phyloP scores from a whole-genome alignment of 2,797 vertebrate species.

The Sciurus carolinensis region DNA sequence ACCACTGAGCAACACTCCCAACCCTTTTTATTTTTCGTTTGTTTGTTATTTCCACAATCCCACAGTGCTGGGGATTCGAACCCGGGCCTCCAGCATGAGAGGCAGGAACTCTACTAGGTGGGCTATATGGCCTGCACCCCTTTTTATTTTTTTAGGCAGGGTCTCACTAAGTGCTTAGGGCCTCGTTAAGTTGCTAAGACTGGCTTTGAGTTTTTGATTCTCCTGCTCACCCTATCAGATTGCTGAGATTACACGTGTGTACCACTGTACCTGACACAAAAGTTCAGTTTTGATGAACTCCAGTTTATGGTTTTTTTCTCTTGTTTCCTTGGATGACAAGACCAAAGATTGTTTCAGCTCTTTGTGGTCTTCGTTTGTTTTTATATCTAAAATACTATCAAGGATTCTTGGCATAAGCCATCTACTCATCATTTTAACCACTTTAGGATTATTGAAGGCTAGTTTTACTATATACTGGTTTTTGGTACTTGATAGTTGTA shows the following conservation, averaged over 20 bases:
- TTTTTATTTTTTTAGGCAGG: not conserved
- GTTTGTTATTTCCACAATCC: no score
- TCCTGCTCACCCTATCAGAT: not conserved
- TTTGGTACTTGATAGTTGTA: not conserved
- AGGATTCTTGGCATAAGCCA: not conserved
- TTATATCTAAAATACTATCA: not conserved
- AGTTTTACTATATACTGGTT: constrained; percentile 23
- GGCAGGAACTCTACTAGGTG: no score
- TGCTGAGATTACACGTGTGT: not conserved
- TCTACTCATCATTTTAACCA: constrained; percentile 22
- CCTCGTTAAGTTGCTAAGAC: no score
- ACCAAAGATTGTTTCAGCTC: constrained; percentile 29
- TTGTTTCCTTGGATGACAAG: not conserved
- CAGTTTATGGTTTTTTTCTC: not conserved
- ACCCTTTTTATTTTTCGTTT: not conserved
- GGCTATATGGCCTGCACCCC: no score
- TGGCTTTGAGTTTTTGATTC: not conserved
- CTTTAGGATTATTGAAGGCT: not conserved
- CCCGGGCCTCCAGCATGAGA: no score
- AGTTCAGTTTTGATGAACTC: constrained; percentile 2
- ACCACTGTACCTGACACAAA: not conserved
- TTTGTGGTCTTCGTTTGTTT: not conserved
- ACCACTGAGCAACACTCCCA: no score
- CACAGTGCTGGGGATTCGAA: no score
- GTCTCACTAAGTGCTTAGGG: not conserved